Percentiles rank a stretch among this genome's conserved stretches.
phyloP scores from a whole-genome alignment of 2,797 vertebrate genomes.

The Artibeus jamaicensis region DNA sequence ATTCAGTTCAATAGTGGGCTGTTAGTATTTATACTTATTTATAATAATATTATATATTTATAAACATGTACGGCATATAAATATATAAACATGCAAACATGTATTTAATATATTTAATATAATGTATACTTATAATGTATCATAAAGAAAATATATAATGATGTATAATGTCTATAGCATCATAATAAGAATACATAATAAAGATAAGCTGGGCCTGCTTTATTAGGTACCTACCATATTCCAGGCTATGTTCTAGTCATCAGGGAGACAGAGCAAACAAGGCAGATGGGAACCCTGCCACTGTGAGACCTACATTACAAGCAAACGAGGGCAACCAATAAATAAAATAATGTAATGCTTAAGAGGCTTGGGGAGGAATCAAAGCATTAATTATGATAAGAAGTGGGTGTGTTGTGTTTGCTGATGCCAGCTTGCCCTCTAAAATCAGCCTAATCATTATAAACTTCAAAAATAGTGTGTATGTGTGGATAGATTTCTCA shows the following conservation, averaged over 20 bases:
- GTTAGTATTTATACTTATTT: not conserved
- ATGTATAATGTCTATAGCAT: not conserved
- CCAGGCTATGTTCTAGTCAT: not conserved
- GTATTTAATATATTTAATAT: not conserved
- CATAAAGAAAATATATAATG: not conserved
- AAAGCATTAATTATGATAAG: not conserved
- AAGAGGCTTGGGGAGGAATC: not conserved
- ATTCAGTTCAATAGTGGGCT: not conserved
- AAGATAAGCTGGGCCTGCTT: not conserved
- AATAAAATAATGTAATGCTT: not conserved
- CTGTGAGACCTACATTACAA: not conserved
- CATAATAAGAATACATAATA: not conserved
- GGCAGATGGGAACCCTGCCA: not conserved
- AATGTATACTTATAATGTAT: not conserved
- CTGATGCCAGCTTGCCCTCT: not conserved
- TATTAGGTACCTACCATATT: not conserved
- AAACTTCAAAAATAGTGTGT: not conserved
- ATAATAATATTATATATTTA: not conserved
- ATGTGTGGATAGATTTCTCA: not conserved
- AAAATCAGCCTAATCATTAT: not conserved
- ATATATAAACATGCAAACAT: not conserved
- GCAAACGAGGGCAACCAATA: not conserved
- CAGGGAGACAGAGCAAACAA: not conserved
- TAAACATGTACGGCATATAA: not conserved
- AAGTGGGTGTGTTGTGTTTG: not conserved